Base-by-base conservation (phyloP, 2,888 invertebrate genomes). In the Pandemis corylana region DNA sequence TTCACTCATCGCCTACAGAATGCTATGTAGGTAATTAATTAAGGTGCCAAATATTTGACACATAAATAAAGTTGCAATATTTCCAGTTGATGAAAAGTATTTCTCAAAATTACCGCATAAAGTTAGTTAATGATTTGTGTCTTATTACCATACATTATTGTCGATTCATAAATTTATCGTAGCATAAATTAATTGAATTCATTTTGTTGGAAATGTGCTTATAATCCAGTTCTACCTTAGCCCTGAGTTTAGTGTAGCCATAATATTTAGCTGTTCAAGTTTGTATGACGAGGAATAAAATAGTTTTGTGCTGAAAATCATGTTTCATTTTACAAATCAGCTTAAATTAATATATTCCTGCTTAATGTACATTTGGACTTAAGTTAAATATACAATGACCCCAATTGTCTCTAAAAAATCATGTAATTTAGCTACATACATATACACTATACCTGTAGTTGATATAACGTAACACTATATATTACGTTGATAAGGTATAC, bases 301-400 rank as follows among this genome's bases (percentile, higher is more conserved):
- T 67, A 62, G 71, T 67, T 67, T 75, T 68, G 63, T 71, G 71
- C 71, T 68, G 71, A 53, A 71, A 71, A 67, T 28, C 66, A 63
- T 36, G 65, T 69, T 74, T 74, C 66, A 74, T 74, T 74, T 66
- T 51, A 13, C 0, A 15, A 59, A 56, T 59, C 20, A 59, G 12
- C 61, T 69, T 74, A 74, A 20, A 42, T 20, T 56, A 20, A 56
- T 28, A 59, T 10, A 59, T 59, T 28, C 10, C 1, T 59, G 12
- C n/a, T 51, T 51, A 51, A n/a, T 51, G n/a, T 51, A n/a, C 28
- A 59, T 59, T 36, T 36, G 10, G 15, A 56, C 7, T 9, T 3
- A 56, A 2, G 15, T 3, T 15, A 20, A 15, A 20, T 7, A 20
- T 2, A 56, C 7, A 3, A 7, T 20, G 28, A 12, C 28, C 10